Percentiles rank a stretch among this genome's conserved stretches.
phyloP scores from a whole-genome alignment of 2,797 vertebrate genomes.

The Acanthornis magna region DNA sequence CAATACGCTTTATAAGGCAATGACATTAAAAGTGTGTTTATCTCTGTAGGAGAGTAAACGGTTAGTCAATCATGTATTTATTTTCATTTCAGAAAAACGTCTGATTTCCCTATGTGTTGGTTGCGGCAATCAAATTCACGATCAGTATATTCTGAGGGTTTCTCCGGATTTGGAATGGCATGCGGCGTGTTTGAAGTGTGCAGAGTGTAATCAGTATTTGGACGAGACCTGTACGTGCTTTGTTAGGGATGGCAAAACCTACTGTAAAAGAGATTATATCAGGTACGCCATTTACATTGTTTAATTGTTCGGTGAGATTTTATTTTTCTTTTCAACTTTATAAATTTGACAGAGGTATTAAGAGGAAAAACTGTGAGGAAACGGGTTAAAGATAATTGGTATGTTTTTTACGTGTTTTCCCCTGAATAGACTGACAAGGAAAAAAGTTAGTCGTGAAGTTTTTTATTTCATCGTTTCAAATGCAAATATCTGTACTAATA shows the following conservation, averaged over 20 bases:
- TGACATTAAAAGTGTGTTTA: slow-evolving; percentile 76
- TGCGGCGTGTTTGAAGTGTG: slow-evolving; percentile 94
- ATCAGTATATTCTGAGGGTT: slow-evolving; percentile 94
- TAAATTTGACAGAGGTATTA: not conserved
- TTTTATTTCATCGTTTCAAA: not conserved
- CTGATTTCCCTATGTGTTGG: slow-evolving; percentile 95
- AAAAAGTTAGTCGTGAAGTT: not conserved
- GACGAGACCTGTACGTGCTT: slow-evolving; percentile 97
- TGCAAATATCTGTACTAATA: not conserved
- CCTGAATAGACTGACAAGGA: not conserved
- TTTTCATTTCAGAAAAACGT: slow-evolving; percentile 90
- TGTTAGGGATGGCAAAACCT: slow-evolving; percentile 95
- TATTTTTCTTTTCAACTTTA: not conserved
- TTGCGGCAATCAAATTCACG: slow-evolving; percentile 96
- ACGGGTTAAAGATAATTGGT: not conserved
- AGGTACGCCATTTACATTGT: slow-evolving; percentile 78
- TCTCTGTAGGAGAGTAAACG: slow-evolving; percentile 78
- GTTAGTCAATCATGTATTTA: slow-evolving; percentile 79
- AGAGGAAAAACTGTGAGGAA: not conserved
- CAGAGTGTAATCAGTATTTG: slow-evolving; percentile 95
- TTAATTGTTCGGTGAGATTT: not conserved
- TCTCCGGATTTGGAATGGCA: slow-evolving; percentile 98
- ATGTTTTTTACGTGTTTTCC: not conserved
- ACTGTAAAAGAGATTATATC: slow-evolving; percentile 97
- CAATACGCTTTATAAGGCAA: slow-evolving; percentile 61